Evolutionary conservation across 92 coral and sea anemone species (phyloP), one percentile per base, ranked within the genome.

Genomic region (Muricea muricata): DNA sequence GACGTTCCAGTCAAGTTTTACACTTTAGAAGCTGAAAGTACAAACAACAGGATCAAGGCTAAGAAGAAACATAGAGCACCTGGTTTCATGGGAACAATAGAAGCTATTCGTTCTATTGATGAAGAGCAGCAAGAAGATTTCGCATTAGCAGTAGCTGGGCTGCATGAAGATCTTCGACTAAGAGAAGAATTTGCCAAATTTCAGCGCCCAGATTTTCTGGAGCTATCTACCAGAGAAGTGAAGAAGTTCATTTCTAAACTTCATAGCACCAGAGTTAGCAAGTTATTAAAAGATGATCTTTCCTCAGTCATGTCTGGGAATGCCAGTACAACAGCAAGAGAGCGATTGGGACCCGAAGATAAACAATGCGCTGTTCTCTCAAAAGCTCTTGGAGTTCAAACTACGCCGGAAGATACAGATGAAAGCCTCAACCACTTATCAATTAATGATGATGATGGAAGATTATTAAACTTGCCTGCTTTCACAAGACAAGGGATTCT

Each of bases 1-100:
- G 24, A 61, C 10, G 74, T 82, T 26, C 91, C 87, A 8, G 8
- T 8, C 35, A 86, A 72, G 72, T 87, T 87, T 56, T 24, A 75
- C 58, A 87, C 91, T 11, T 80, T 70, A 30, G 83, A 87, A 37
- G 91, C 91, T 6, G 91, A 87, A 48, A 70, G 66, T 0, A 82
- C 52, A 56, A 82, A 87, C 91, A 72, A 30, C 82, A 41, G 37
- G 10, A 39, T 81, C n/a, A 81, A 81, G 69, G 55, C 33, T 2
- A 61, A 57, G 33, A 76, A 85, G 83, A 80, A 85, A 24, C 12
- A 52, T 1, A 76, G 66, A 26, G 88, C 84, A 14, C 75, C 88
- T 73, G 77, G 88, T 63, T 85, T 85, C 65, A 65, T 61, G 66
- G 88, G 52, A 34, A 76, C 84, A 25, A 85, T 63, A 32, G 88